Conservation (phyloP, 2,113 vertebrate species). For the Phalacrocorax carbo region DNA sequence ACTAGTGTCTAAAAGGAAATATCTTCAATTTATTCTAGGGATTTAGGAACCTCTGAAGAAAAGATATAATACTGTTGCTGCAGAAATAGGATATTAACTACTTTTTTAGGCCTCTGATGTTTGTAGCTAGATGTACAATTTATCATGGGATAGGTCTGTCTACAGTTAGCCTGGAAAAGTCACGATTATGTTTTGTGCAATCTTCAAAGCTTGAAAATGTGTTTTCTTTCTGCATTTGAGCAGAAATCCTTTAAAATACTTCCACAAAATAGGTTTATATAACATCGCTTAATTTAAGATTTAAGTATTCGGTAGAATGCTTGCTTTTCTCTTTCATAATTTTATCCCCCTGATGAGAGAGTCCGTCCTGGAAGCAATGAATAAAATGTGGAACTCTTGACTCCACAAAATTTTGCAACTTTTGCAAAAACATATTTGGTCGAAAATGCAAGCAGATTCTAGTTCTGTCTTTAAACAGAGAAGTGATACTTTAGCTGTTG, state of each 20-base stretch:
- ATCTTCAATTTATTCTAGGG: constrained; percentile 71
- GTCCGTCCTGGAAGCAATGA: not conserved
- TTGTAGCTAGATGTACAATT: not conserved
- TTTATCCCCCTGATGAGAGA: not conserved
- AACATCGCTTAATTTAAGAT: not conserved
- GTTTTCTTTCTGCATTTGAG: not conserved
- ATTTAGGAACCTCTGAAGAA: constrained; percentile 21
- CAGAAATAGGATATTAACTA: not conserved
- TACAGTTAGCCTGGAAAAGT: not conserved
- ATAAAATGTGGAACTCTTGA: not conserved
- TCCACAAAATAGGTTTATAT: not conserved
- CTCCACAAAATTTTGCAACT: not conserved
- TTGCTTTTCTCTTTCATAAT: not conserved
- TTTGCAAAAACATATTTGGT: not conserved
- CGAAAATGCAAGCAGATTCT: not conserved
- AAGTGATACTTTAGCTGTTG: not conserved
- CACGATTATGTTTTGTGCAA: rapidly evolving
- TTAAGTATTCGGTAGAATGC: not conserved
- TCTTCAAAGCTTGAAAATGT: not conserved
- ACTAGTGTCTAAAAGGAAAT: constrained; percentile 72
- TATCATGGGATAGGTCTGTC: not conserved
- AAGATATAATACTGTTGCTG: not conserved
- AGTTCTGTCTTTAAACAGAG: not conserved
- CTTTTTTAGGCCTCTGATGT: not conserved
- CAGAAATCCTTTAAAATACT: not conserved